Conservation (phyloP, 1,140 invertebrate genomes). For the Pseudomyrmex concolor region DNA sequence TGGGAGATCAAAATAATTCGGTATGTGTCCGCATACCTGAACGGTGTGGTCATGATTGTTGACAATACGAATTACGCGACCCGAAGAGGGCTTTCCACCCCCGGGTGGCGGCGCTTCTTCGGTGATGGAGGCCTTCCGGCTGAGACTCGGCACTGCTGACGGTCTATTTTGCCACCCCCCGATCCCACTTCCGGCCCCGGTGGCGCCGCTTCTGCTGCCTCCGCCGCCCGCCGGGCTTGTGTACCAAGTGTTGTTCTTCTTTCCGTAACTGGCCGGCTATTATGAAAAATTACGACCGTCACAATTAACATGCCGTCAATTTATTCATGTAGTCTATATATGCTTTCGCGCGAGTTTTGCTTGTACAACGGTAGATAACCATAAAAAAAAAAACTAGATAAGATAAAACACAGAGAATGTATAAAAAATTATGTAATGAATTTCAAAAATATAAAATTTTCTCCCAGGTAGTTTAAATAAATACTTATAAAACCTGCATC, state of each 20-base stretch:
- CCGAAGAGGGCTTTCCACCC: slow-evolving; percentile 90
- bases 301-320: not conserved
- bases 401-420: too few relatives aligned
- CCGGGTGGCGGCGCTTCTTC: slow-evolving; percentile 89
- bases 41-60: slow-evolving; percentile 96
- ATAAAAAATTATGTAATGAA: too few relatives aligned
- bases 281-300: slow-evolving; percentile 27
- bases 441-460: too few relatives aligned
- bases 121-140: slow-evolving; percentile 86
- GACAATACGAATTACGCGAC: slow-evolving; percentile 95
- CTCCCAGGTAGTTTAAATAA: not conserved
- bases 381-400: too few relatives aligned
- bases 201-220: slow-evolving; percentile 85
- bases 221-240: slow-evolving; percentile 85
- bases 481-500: slow-evolving; percentile 79
- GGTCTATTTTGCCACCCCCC: slow-evolving; percentile 89
- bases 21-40: slow-evolving; percentile 87
- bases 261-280: slow-evolving; percentile 93
- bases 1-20: too few relatives aligned
- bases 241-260: slow-evolving; percentile 95
- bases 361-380: too few relatives aligned
- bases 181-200: slow-evolving; percentile 85
- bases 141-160: slow-evolving; percentile 89
- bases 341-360: too few relatives aligned
- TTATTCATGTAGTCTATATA: not conserved